phyloP scores from a whole-genome alignment of 2,888 invertebrate species.

The Diplolepis rosae region DNA sequence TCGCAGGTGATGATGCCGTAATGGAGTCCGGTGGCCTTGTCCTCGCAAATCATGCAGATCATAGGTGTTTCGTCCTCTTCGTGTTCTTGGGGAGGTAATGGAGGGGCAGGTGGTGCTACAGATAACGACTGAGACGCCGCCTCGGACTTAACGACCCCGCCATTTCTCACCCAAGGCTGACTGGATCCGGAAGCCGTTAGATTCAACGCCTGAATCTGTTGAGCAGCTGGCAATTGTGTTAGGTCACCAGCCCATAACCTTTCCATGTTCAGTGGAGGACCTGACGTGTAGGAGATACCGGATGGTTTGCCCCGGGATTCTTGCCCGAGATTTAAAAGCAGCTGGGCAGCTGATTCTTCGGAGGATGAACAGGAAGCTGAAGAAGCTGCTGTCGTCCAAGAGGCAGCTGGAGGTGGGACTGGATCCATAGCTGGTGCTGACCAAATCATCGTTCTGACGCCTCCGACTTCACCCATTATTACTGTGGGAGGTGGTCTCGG shows the following conservation, averaged over 20 bases:
- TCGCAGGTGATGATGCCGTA: slow-evolving; percentile 99
- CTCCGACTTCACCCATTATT: slow-evolving; percentile 94
- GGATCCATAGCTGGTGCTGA: slow-evolving; percentile 76
- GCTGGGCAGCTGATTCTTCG: slow-evolving; percentile 79
- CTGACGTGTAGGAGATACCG: slow-evolving; percentile 64
- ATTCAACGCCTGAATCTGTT: slow-evolving; percentile 86
- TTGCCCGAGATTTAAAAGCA: slow-evolving; percentile 85
- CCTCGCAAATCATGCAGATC: slow-evolving; percentile 99
- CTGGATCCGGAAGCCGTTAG: slow-evolving; percentile 75
- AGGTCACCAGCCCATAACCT: slow-evolving; percentile 92
- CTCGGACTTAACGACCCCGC: slow-evolving; percentile 66
- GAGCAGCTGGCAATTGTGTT: slow-evolving; percentile 87
- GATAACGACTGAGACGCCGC: slow-evolving; percentile 64
- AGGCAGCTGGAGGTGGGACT: slow-evolving; percentile 76
- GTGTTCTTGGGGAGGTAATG: slow-evolving; percentile 75
- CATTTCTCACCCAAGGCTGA: slow-evolving; percentile 70
- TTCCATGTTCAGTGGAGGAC: slow-evolving; percentile 90
- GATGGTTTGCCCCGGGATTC: slow-evolving; percentile 77
- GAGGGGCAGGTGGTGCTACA: slow-evolving; percentile 71
- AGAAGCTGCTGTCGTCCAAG: slow-evolving; percentile 76
- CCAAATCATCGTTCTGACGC: slow-evolving; percentile 86
- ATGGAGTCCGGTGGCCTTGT: slow-evolving; percentile 97
- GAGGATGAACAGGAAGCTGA: slow-evolving; percentile 75
- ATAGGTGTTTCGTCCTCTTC: slow-evolving; percentile 93
- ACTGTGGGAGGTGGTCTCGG: slow-evolving; percentile 86